phyloP scores from a whole-genome alignment of 1,140 invertebrate genomes.

The Adelges cooleyi region DNA sequence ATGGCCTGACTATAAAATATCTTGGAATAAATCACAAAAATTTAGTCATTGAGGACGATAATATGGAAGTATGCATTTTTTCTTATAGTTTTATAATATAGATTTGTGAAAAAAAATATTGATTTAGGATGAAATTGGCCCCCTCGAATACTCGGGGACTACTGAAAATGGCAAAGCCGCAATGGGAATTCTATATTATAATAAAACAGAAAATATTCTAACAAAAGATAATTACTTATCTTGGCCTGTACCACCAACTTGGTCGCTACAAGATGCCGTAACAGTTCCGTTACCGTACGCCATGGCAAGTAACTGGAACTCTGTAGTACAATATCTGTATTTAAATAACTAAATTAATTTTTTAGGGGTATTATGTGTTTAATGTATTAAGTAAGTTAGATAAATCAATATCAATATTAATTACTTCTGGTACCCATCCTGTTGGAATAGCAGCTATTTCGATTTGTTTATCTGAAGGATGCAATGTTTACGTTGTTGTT shows the following conservation, averaged over 20 bases:
- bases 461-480: background rate
- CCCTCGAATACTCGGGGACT: background rate
- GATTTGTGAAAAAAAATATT: too few species aligned
- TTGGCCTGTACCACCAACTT: slow-evolving; percentile 45
- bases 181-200: background rate
- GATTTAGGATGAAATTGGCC: background rate
- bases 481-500: background rate
- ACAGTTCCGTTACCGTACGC: slow-evolving; percentile 43
- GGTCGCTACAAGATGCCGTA: slow-evolving; percentile 47
- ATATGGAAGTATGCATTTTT: background rate
- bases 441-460: background rate
- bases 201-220: background rate
- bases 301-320: slow-evolving; percentile 20
- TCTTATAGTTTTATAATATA: background rate
- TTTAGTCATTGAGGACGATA: background rate
- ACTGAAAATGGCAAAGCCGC: background rate
- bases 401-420: background rate
- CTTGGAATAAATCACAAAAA: background rate
- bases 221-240: background rate
- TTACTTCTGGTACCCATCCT: background rate
- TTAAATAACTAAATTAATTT: background rate
- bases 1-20: background rate
- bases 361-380: slow-evolving; percentile 5
- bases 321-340: too few species aligned
- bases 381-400: background rate